Evolutionary conservation across 2,888 invertebrate species (phyloP), one percentile per base, ranked within the genome.

Genomic region (Bhutanitis thaidina): DNA sequence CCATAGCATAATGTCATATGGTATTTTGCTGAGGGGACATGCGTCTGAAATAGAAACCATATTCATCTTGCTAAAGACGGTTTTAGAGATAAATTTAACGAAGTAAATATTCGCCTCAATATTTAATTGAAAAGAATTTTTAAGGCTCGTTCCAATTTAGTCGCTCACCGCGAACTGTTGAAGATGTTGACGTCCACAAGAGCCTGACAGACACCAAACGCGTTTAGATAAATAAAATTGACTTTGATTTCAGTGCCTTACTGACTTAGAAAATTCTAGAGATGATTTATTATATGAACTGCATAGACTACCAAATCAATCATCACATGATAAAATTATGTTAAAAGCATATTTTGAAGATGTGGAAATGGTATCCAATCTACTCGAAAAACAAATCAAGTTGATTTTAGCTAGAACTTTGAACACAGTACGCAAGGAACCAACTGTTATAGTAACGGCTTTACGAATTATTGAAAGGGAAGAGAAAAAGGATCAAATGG

Each of bases 271-370:
- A 80, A 97, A 96, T 74, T 98, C 99, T 0, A 91, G 99, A 58
- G 98, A 99, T 86, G 99, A 99, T 80, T 87, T 99, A 25, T 82
- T 99, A 15, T 97, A 96, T 76, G 99, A 99, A 73, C 90, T 99
- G 27, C 97, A 98, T 75, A 96, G 98, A 74, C 90, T 98, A 60
- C 96, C 98, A 0, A 96, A 97, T 73, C 97, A 98, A 71, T 95
- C 95, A 0, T 93, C 94, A 0, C 95, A 96, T 60, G 98, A 98
- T 74, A 97, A 95, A 74, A 94, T 96, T 45, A 96, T 98, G 90
- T 85, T 99, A 1, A 97, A 97, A 77, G 96, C 97, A 10, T 99
- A 99, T 80, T 99, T 99, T 84, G 95, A 96, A 61, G 98, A 98
- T 75, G 98, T 99, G 0, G 96, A 97, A 78, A 93, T 93, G 54